Evolutionary conservation across 2,888 invertebrate genomes (phyloP).

Genomic region (Hetaerina titia): DNA sequence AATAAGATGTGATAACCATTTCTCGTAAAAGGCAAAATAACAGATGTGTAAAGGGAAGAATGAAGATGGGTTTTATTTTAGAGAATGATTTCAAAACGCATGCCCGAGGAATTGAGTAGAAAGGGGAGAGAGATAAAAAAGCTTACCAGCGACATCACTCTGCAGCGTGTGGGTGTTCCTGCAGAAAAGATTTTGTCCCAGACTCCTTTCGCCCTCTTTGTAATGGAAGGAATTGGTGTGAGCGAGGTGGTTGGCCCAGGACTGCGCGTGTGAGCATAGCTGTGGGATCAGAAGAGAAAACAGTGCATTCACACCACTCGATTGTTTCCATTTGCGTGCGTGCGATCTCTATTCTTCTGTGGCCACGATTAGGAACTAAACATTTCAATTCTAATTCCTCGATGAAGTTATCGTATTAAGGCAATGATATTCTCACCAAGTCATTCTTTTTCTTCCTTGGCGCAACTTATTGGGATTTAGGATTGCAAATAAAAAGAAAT

Average conservation of each 20-base stretch:
- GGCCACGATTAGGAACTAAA: no score
- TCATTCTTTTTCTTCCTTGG: no score
- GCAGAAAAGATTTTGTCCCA: slow-evolving; percentile 90
- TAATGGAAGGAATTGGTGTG: slow-evolving; percentile 89
- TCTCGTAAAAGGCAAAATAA: no score
- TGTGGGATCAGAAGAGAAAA: slow-evolving; percentile 76
- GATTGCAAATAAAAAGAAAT: no score
- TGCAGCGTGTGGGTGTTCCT: slow-evolving; percentile 84
- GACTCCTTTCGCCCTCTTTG: slow-evolving; percentile 85
- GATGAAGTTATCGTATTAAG: no score
- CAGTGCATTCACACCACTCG: no score
- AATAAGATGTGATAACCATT: no score
- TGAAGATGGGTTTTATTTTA: neutral
- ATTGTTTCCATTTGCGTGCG: no score
- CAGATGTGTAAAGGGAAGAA: neutral
- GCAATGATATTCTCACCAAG: no score
- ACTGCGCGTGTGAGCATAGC: slow-evolving; percentile 90
- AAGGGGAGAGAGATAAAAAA: neutral
- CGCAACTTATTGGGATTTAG: no score
- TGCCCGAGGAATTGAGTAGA: neutral
- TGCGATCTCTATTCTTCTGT: no score
- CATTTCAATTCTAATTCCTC: no score
- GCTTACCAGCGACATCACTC: slow-evolving; percentile 84
- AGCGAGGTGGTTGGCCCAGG: slow-evolving; percentile 93
- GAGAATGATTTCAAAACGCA: neutral